These are phyloP conservation scores for Pseudomyrmex pallidus DNA, from an alignment of 1,140 invertebrate genomes.

Conservation along the genomic window DNA sequence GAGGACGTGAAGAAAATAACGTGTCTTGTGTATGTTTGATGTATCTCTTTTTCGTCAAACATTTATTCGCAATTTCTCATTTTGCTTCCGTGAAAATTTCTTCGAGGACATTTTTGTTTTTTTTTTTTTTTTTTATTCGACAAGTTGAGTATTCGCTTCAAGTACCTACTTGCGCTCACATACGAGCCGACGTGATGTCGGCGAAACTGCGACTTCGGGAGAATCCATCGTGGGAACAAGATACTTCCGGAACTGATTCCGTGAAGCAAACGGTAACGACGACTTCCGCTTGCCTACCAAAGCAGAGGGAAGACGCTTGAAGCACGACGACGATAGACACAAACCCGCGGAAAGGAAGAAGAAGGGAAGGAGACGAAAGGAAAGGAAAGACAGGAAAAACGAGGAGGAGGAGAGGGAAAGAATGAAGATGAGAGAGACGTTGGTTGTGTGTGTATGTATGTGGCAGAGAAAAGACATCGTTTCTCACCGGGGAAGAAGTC, in stretches of 20 bases:
- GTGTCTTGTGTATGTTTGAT: too few relatives aligned
- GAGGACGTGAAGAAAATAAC: neutral
- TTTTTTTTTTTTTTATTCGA: too few relatives aligned
- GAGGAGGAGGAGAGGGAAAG: constrained; percentile 29
- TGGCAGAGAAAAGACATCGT: constrained; percentile 56
- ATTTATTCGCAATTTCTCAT: neutral
- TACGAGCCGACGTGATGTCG: constrained; percentile 23
- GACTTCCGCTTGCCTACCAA: constrained; percentile 72
- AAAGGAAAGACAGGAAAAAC: neutral
- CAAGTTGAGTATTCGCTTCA: too few relatives aligned
- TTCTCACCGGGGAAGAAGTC: constrained; percentile 28
- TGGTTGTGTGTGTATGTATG: constrained; percentile 53
- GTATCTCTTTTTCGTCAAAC: neutral
- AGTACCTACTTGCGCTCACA: neutral
- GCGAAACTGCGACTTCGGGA: constrained; percentile 34
- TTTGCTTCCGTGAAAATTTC: neutral
- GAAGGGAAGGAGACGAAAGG: neutral
- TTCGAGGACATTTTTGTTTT: too few relatives aligned
- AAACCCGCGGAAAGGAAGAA: constrained; percentile 10
- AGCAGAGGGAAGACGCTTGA: constrained; percentile 60
- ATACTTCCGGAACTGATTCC: constrained; percentile 74
- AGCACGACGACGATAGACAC: constrained; percentile 39
- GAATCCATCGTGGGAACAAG: constrained; percentile 75
- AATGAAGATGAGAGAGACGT: constrained; percentile 57
- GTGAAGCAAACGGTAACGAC: constrained; percentile 74